Evolutionary conservation across 2,797 vertebrate species (phyloP).

Genomic region (Protosalanx chinensis): DNA sequence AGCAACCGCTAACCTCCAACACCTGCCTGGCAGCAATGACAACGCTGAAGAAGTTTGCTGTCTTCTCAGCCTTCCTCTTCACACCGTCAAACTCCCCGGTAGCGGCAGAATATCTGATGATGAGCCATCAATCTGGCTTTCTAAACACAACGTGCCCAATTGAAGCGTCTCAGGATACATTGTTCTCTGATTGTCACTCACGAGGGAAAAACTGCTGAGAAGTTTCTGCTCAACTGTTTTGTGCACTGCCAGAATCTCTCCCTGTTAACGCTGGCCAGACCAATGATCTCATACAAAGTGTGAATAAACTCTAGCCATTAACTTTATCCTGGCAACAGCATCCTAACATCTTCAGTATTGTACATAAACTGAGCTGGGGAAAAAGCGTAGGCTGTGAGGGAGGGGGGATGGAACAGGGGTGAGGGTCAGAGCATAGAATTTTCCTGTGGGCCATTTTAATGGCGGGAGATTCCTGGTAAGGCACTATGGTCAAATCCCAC

Average conservation of each 20-base stretch:
- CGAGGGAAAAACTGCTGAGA: conserved; percentile 37
- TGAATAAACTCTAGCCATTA: conserved; percentile 54
- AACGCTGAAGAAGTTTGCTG: conserved; percentile 30
- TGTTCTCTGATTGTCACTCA: conserved; percentile 35
- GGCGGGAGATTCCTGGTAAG: conserved; percentile 76
- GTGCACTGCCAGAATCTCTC: not conserved
- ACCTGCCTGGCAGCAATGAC: conserved; percentile 45
- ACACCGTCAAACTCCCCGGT: conserved; percentile 23
- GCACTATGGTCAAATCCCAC: conserved; percentile 66
- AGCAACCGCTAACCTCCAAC: conserved; percentile 46
- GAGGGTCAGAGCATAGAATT: conserved; percentile 63
- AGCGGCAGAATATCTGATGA: conserved; percentile 30
- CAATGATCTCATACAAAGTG: conserved; percentile 54
- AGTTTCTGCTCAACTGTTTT: not conserved
- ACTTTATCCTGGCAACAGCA: conserved; percentile 64
- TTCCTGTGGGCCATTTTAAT: conserved; percentile 71
- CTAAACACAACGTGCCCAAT: conserved; percentile 10
- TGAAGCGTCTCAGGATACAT: conserved; percentile 21
- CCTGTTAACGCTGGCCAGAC: conserved; percentile 29
- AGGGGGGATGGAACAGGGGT: conserved; percentile 46
- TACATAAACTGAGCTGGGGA: conserved; percentile 46
- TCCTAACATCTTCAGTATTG: conserved; percentile 56
- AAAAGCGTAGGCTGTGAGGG: conserved; percentile 52
- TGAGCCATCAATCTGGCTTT: conserved; percentile 36
- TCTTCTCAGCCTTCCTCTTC: conserved; percentile 21